Evolutionary conservation across 2,113 vertebrate species (phyloP).

Genomic region (Phalacrocorax pelagicus): DNA sequence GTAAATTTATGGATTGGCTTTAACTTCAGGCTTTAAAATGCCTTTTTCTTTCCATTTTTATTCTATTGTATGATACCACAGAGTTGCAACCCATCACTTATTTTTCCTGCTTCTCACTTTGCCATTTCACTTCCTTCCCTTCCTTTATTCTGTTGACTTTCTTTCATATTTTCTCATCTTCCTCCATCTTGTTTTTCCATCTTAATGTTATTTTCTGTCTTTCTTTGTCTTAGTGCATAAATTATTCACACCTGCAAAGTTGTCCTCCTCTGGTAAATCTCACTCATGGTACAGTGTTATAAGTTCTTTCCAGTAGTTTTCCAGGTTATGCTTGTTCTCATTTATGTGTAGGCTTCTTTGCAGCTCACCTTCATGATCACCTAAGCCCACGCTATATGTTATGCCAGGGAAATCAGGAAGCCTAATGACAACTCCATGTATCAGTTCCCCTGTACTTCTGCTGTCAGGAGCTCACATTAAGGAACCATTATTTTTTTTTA

Average conservation of each 20-base stretch:
- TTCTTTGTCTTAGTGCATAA: neutral
- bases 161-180: neutral
- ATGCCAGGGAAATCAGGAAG: neutral
- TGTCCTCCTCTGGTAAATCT: neutral
- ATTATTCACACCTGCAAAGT: neutral
- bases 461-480: neutral
- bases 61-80: neutral
- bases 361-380: neutral
- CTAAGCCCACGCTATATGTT: neutral
- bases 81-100: neutral
- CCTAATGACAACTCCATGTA: neutral
- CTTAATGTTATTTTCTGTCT: neutral
- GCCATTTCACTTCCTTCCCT: neutral
- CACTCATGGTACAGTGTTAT: neutral
- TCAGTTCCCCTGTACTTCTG: neutral
- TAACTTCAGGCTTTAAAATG: neutral
- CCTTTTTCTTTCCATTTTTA: neutral
- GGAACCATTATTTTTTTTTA: neutral
- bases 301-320: neutral
- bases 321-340: neutral
- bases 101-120: neutral
- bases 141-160: neutral
- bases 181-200: neutral
- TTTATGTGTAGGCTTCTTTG: neutral
- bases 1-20: neutral